phyloP scores from a whole-genome alignment of 2,113 vertebrate species.

The Tenrec ecaudatus region DNA sequence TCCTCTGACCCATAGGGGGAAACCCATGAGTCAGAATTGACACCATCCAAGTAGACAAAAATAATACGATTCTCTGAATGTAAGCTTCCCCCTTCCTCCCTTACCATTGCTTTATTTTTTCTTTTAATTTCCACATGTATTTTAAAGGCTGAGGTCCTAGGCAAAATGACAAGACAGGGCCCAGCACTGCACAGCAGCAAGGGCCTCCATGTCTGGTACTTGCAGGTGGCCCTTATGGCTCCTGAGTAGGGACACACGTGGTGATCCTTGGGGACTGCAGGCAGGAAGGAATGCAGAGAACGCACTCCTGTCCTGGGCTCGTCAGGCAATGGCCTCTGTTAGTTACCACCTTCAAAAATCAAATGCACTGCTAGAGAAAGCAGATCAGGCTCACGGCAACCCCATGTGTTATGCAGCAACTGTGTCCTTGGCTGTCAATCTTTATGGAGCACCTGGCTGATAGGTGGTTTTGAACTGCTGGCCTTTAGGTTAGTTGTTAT shows the following conservation, averaged over 20 bases:
- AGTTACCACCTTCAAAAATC: too few relatives aligned
- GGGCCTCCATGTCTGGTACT: not conserved
- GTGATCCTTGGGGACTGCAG: not conserved
- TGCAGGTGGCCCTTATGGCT: too few relatives aligned
- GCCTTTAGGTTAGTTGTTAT: too few relatives aligned
- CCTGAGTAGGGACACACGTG: too few relatives aligned
- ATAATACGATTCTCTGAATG: not conserved
- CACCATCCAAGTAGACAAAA: not conserved
- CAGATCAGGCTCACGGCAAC: too few relatives aligned
- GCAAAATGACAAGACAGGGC: too few relatives aligned
- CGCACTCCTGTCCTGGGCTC: fast-evolving
- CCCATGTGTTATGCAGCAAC: too few relatives aligned
- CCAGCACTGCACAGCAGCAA: not conserved
- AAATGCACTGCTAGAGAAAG: too few relatives aligned
- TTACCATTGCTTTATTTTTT: not conserved
- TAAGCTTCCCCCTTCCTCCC: not conserved
- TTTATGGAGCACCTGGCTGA: too few relatives aligned
- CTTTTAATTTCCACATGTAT: not conserved
- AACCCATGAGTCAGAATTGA: not conserved
- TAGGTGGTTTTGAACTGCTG: too few relatives aligned
- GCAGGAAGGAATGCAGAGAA: not conserved
- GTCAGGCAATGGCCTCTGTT: not conserved
- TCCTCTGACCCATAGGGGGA: not conserved
- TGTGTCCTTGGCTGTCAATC: too few relatives aligned
- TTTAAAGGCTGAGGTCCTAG: too few relatives aligned